Evolutionary conservation across 2,797 vertebrate species (phyloP), one percentile per base, ranked within the genome.

Genomic region (Xenentodon cancila): DNA sequence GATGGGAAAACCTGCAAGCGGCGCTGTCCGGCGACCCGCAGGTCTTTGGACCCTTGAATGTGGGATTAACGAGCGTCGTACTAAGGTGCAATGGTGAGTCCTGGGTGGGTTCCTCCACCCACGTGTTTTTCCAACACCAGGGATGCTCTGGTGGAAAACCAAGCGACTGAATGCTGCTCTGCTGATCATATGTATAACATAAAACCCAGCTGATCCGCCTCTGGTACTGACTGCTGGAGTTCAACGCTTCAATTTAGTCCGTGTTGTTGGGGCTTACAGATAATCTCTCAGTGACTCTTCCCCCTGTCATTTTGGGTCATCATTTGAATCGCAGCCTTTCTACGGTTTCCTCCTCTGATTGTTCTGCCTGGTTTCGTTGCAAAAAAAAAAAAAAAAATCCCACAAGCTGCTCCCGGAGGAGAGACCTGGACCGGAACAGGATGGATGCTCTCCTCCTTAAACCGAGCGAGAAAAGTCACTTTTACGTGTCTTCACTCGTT

Each of bases 351-450:
- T 61, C 73, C 73, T 78, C 76, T 7, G 66, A 27, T 61, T 70
- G 68, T 1, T 32, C 4, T 7, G 4, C 32, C 32, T 9, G 32
- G 32, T 32, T 32, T 49, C 87, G 80, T 75, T 81, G 43, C 80
- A 66, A 60, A 30, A 51, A 64, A 25, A 25, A 25, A 3, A 25
- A 3, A 25, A 3, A 3, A 5, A 25, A 25, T 54, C 75, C 72
- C 59, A 25, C 68, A 73, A 70, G 55, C 65, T 61, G 54, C 56
- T 64, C 59, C 57, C 62, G 25, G 63, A 81, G 64, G 74, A 84
- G 73, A 79, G 62, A 72, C 75, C 82, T 70, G 75, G 77, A 84
- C 80, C 64, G 76, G 81, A 81, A 79, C 34, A 81, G 80, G 80
- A 84, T 74, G 80, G 76, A 82, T 82, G 81, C 81, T 77, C 20